Evolutionary conservation across 2,888 invertebrate genomes (phyloP), one percentile per base, ranked within the genome.

Genomic region (Carcina quercana): DNA sequence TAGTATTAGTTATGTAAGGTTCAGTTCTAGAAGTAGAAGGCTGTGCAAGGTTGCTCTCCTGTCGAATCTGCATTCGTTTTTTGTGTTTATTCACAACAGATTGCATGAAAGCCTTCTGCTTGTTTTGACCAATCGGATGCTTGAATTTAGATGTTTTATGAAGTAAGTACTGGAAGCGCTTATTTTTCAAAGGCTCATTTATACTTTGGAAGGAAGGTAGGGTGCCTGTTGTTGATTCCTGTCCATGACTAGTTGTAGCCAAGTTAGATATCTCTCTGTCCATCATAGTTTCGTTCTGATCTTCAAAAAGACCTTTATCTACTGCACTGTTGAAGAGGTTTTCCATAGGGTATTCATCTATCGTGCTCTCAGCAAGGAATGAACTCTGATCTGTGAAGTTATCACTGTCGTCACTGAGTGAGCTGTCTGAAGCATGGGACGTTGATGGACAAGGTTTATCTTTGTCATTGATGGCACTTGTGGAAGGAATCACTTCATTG

Each of bases 131-230:
- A 39, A 82, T 79, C 11, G 82, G 83, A 52, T 82, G 83, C 42
- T 83, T 83, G 40, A 79, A 80, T 54, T 85, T 85, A 3, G 84
- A 84, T 5, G 83, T 84, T 53, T 83, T 84, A 42, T 84, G 84
- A 20, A 85, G 66, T 43, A 85, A 60, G 52, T 83, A 84, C 49
- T 85, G 84, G 47, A 85, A 80, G 37, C 84, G 63, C 50, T 84
- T 85, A 46, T 80, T 84, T 50, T 85, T 85, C 32, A 75, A 50
- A 21, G 82, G 80, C 46, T 84, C 84, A 50, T 69, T 79, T 54
- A 80, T 62, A 46, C 74, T 80, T 60, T 80, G 79, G 58, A 80
- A 80, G 10, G 80, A 75, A 15, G 79, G 78, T 24, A 79, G 53
- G 15, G 74, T 59, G n/a, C 72, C 68, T 1, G 72, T 47, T 2